Evolutionary conservation across 2,888 invertebrate species (phyloP).

Genomic region (Apodemia duryi): DNA sequence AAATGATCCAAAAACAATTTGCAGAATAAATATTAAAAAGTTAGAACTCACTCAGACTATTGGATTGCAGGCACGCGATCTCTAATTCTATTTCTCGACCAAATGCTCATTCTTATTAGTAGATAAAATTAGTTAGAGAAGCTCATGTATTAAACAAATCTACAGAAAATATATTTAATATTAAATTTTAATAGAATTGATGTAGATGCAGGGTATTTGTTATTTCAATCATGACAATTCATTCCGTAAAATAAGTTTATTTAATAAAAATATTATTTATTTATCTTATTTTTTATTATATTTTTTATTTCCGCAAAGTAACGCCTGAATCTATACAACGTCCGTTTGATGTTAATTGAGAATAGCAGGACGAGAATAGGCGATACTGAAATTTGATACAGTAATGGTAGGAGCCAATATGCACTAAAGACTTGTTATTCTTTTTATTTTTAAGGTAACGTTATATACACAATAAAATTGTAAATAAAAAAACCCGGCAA

Average conservation of each 20-base stretch:
- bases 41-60: conserved; percentile 51
- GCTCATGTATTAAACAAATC: background rate
- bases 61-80: conserved; percentile 51
- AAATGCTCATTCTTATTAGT: conserved; percentile 10
- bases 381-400: too few species aligned
- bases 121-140: conserved; percentile 1
- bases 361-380: too few species aligned
- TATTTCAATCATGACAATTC: too few species aligned
- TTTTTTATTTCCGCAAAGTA: too few species aligned
- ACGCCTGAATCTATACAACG: too few species aligned
- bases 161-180: background rate
- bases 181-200: too few species aligned
- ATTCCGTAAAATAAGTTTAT: too few species aligned
- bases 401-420: too few species aligned
- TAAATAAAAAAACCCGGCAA: conserved; percentile 12
- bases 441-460: background rate
- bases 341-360: background rate
- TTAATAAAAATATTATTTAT: too few species aligned
- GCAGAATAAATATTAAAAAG: conserved; percentile 25
- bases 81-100: conserved; percentile 24
- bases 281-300: too few species aligned
- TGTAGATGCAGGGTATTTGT: too few species aligned
- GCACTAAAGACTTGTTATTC: background rate
- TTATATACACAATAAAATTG: conserved; percentile 18
- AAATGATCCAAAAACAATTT: conserved; percentile 5